These are phyloP conservation scores for Chloroclystis v-ata DNA, from an alignment of 2,888 invertebrate species.

Conservation along the genomic window DNA sequence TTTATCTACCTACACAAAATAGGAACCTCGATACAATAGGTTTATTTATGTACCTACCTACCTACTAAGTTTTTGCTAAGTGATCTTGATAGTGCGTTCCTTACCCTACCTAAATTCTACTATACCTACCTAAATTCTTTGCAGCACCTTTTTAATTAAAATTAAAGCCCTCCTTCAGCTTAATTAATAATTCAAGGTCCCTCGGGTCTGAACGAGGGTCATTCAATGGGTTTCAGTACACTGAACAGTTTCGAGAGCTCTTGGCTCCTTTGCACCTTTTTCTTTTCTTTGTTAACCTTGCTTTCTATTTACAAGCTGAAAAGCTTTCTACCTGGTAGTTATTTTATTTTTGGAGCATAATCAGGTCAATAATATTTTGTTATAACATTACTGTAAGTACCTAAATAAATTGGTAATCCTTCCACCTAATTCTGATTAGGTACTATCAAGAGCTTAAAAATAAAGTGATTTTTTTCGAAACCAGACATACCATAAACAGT, in stretches of 20 bases:
- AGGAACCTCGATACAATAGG: no score
- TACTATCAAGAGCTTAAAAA: no score
- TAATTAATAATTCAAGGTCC: conserved; percentile 12
- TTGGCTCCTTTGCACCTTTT: neutral
- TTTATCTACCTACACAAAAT: no score
- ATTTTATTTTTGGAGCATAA: no score
- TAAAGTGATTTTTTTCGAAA: no score
- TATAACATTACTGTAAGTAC: no score
- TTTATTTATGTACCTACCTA: no score
- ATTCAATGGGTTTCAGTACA: conserved; percentile 4
- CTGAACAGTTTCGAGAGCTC: neutral
- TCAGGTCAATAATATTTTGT: no score
- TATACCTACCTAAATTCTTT: neutral
- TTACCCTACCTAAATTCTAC: neutral
- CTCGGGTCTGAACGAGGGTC: conserved; percentile 5
- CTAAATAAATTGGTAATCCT: no score
- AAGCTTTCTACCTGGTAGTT: neutral
- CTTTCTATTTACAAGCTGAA: neutral
- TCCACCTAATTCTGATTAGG: no score
- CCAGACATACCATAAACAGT: no score
- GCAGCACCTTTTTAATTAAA: conserved; percentile 1
- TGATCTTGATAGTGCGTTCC: neutral
- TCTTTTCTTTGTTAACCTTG: neutral
- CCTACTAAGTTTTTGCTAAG: no score
- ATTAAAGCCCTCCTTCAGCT: neutral